phyloP scores from a whole-genome alignment of 2,888 invertebrate species.

The Eretmocerus hayati region DNA sequence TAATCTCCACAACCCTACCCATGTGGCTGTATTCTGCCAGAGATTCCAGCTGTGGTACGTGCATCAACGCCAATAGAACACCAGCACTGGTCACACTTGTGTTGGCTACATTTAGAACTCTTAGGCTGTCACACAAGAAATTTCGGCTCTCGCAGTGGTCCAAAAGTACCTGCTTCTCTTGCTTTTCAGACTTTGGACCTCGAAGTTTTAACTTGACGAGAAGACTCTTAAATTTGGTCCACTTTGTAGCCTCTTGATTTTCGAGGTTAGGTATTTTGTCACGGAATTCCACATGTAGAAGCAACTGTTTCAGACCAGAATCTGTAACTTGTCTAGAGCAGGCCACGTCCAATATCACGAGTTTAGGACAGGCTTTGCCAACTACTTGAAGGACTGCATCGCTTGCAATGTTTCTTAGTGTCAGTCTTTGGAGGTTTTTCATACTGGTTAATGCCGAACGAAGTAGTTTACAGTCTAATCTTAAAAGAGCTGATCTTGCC shows the following conservation, averaged over 20 bases:
- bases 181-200: conserved; percentile 29
- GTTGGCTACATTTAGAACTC: conserved; percentile 44
- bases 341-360: conserved; percentile 44
- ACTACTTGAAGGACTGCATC: conserved; percentile 44
- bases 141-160: conserved; percentile 44
- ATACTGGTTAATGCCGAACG: conserved; percentile 41
- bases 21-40: conserved; percentile 46
- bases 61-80: conserved; percentile 41
- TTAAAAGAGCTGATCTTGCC: conserved; percentile 42
- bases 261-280: conserved; percentile 30
- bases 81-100: conserved; percentile 45
- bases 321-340: conserved; percentile 47
- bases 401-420: conserved; percentile 45
- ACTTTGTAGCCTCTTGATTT: conserved; percentile 33
- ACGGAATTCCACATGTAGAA: conserved; percentile 43
- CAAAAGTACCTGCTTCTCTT: conserved; percentile 33
- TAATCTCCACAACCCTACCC: conserved; percentile 43
- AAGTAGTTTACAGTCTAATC: conserved; percentile 43
- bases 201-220: conserved; percentile 32
- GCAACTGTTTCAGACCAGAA: conserved; percentile 40
- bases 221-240: conserved; percentile 37
- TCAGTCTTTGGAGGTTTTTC: conserved; percentile 40
- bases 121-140: conserved; percentile 42
- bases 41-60: conserved; percentile 42
- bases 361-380: conserved; percentile 43